These are phyloP conservation scores for Bradynema listronoti DNA, from an alignment of 1,140 invertebrate genomes.

Conservation along the genomic window DNA sequence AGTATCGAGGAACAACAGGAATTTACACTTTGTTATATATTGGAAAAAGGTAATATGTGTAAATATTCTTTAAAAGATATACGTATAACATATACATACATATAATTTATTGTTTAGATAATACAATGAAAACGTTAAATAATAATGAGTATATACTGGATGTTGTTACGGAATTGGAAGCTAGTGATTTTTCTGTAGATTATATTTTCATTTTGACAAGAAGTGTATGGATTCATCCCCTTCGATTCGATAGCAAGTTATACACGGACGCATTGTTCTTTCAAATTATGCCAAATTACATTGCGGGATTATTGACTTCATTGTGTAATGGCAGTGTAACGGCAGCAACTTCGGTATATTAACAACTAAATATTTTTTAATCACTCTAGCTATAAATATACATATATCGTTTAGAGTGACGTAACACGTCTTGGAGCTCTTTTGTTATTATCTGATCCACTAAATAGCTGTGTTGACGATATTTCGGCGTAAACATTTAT, in stretches of 20 bases:
- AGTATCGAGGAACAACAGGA: constrained; percentile 80
- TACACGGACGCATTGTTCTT: constrained; percentile 94
- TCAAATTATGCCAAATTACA: constrained; percentile 63
- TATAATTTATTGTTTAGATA: constrained; percentile 39
- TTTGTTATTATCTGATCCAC: constrained; percentile 15
- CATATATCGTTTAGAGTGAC: constrained; percentile 68
- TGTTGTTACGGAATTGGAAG: constrained; percentile 86
- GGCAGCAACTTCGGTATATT: constrained; percentile 16
- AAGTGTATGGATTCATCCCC: constrained; percentile 90
- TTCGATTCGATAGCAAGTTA: constrained; percentile 74
- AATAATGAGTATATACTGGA: constrained; percentile 94
- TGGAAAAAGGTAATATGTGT: constrained; percentile 72
- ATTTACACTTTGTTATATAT: constrained; percentile 91
- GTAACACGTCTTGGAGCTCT: constrained; percentile 20
- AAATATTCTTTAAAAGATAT: background rate
- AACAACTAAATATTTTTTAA: too few species aligned
- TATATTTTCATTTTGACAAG: constrained; percentile 97
- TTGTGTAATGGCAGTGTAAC: constrained; percentile 70
- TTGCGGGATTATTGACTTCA: constrained; percentile 27
- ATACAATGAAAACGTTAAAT: constrained; percentile 85
- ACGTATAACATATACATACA: background rate
- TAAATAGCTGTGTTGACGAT: constrained; percentile 9
- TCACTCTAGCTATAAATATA: background rate
- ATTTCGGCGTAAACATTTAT: constrained; percentile 4
- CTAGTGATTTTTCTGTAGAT: constrained; percentile 73